A percentile compares a stretch with the other conserved stretches of the same genome.
phyloP scores from a whole-genome alignment of 2,113 vertebrate genomes.

The Nibea albiflora region DNA sequence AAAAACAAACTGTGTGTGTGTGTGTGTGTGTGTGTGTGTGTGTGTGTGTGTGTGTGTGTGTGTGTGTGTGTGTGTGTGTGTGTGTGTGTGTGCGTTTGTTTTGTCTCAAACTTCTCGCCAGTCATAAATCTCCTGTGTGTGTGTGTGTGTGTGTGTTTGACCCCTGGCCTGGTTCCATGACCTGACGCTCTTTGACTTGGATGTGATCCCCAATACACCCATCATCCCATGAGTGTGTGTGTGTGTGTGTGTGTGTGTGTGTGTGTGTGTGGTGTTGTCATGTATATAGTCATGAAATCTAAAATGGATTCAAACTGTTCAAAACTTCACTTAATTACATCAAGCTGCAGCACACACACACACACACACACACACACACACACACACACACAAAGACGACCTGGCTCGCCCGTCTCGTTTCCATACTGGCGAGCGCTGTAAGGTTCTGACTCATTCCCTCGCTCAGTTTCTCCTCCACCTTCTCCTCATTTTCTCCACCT shows the following conservation, averaged over 20 bases:
- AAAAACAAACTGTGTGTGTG: slow-evolving; percentile 41
- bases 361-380: slow-evolving; percentile 39
- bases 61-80: background rate
- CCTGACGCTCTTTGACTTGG: slow-evolving; percentile 39
- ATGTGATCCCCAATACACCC: slow-evolving; percentile 36
- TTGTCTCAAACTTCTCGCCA: slow-evolving; percentile 8
- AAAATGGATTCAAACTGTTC: slow-evolving; percentile 61
- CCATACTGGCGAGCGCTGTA: slow-evolving; percentile 69
- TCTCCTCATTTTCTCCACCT: slow-evolving; percentile 31
- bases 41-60: background rate
- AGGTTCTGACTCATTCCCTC: slow-evolving; percentile 78
- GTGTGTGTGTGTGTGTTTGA: slow-evolving; percentile 52
- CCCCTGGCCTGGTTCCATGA: slow-evolving; percentile 48
- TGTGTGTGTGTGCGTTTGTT: slow-evolving; percentile 5
- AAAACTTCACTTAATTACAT: slow-evolving; percentile 76
- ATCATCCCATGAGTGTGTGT: slow-evolving; percentile 40
- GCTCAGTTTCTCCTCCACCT: slow-evolving; percentile 43
- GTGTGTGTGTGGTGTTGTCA: slow-evolving; percentile 51
- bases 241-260: background rate
- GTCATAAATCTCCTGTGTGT: slow-evolving; percentile 40
- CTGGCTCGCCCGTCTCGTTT: slow-evolving; percentile 72
- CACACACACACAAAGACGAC: slow-evolving; percentile 45
- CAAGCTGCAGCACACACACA: slow-evolving; percentile 73
- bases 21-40: slow-evolving; percentile 1
- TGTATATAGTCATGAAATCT: slow-evolving; percentile 47